These are phyloP conservation scores for Molossus alvarezi DNA, from an alignment of 2,797 vertebrate genomes.

Conservation along the genomic window DNA sequence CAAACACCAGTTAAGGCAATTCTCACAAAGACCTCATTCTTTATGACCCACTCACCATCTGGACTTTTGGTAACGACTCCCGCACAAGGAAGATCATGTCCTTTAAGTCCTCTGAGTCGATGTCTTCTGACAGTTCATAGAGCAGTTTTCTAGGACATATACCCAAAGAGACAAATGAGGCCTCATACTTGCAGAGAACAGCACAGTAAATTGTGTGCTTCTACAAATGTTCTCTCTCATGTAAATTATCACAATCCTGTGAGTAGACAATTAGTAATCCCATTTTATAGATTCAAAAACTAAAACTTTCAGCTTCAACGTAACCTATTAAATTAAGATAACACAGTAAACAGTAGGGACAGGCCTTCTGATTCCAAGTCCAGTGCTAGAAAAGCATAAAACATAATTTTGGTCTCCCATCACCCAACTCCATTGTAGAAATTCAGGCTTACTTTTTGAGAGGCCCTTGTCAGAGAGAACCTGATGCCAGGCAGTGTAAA, in stretches of 20 bases:
- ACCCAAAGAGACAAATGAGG: constrained; percentile 67
- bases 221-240: neutral
- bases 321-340: neutral
- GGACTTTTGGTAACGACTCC: constrained; percentile 75
- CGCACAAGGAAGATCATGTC: constrained; percentile 90
- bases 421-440: neutral
- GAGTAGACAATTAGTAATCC: neutral
- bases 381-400: neutral
- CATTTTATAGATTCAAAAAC: neutral
- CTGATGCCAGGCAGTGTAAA: neutral
- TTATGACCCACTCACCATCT: constrained; percentile 86
- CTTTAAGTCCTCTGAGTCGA: constrained; percentile 85
- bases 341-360: neutral
- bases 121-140: constrained; percentile 92
- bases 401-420: neutral
- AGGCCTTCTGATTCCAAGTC: neutral
- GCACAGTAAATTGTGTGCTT: neutral
- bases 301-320: neutral
- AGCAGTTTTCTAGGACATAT: constrained; percentile 91
- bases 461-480: neutral
- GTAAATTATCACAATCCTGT: neutral
- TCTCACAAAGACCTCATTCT: neutral
- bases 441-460: neutral
- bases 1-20: neutral
- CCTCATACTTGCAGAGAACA: neutral